phyloP scores from a whole-genome alignment of 2,113 vertebrate genomes.

The Fukomys damarensis region DNA sequence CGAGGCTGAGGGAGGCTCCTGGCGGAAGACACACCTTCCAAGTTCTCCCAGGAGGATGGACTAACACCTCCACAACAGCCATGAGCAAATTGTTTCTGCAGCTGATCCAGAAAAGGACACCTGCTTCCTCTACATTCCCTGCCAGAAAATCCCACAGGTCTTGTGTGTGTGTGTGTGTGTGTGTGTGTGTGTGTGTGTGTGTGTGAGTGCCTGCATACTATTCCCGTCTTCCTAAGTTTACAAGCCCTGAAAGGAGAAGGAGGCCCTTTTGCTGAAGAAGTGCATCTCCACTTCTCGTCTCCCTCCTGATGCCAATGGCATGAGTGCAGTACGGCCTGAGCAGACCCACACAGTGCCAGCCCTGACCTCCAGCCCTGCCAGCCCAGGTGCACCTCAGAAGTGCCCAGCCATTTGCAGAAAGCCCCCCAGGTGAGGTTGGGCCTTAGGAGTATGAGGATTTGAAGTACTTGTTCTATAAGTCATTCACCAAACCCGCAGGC shows the following conservation, averaged over 20 bases:
- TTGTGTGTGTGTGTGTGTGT: neutral
- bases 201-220: no score
- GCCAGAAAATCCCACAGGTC: neutral
- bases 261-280: neutral
- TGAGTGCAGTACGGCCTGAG: neutral
- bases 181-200: fast-evolving
- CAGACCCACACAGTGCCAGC: neutral
- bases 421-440: neutral
- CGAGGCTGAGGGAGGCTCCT: neutral
- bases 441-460: neutral
- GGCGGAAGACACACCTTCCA: neutral
- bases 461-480: neutral
- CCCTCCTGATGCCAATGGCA: fast-evolving
- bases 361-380: neutral
- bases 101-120: neutral
- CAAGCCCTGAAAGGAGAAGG: neutral
- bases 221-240: neutral
- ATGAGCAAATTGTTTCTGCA: neutral
- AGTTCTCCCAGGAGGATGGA: neutral
- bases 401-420: neutral
- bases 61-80: neutral
- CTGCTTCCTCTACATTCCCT: slow-evolving; percentile 54
- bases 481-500: neutral
- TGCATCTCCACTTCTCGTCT: neutral
- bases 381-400: neutral